Evolutionary conservation across 1,140 invertebrate species (phyloP).

Genomic region (Coenobita brevimanus): DNA sequence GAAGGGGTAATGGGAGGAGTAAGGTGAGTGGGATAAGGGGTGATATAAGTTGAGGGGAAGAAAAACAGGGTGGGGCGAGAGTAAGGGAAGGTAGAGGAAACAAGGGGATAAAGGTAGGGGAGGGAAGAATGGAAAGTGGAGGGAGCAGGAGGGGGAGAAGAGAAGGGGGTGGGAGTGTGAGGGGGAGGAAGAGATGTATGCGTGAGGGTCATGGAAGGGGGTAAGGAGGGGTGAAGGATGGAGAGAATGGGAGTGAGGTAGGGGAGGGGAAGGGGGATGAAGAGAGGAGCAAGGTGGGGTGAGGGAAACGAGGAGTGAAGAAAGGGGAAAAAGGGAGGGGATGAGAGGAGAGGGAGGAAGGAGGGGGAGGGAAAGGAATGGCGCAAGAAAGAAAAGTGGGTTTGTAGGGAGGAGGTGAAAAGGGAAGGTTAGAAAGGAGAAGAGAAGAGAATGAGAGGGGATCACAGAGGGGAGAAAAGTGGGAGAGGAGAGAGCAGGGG

Average conservation of each 20-base stretch:
- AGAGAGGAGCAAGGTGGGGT: background rate
- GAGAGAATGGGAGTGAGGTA: background rate
- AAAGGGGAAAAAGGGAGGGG: background rate
- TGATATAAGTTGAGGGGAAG: background rate
- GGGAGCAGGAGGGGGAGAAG: background rate
- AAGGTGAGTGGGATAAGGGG: background rate
- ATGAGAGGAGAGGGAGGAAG: background rate
- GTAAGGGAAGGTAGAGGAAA: background rate
- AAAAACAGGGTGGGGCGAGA: background rate
- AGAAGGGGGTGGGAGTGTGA: background rate
- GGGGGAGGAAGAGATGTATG: background rate
- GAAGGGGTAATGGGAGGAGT: background rate
- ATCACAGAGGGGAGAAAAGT: background rate
- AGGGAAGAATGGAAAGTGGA: background rate
- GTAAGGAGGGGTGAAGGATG: background rate
- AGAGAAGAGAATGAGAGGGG: background rate
- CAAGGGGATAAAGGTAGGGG: background rate
- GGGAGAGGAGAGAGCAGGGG: background rate
- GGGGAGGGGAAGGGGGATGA: slow-evolving; percentile 3
- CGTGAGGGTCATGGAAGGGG: background rate
- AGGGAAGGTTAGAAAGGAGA: background rate
- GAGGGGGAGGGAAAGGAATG: background rate
- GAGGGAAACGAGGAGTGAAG: background rate
- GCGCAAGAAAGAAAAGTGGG: background rate
- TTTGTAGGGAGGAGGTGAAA: background rate